These are phyloP conservation scores for Platichthys flesus DNA, from an alignment of 2,113 vertebrate genomes.

Conservation along the genomic window DNA sequence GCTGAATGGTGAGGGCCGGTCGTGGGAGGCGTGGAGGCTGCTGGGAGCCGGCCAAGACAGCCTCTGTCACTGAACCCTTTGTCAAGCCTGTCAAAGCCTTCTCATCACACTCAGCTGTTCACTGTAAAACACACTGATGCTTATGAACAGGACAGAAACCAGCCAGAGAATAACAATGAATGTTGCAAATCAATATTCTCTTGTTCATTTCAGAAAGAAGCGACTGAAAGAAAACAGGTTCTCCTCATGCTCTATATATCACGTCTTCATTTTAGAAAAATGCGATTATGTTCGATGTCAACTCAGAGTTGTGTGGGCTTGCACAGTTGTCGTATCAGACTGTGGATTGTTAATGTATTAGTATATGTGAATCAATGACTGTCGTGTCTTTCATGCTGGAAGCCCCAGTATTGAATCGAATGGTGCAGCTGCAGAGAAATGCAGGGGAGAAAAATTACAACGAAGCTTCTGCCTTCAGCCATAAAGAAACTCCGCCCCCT, in stretches of 20 bases:
- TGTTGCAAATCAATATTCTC: constrained; percentile 62
- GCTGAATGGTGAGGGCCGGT: constrained; percentile 59
- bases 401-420: not conserved
- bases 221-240: constrained; percentile 18
- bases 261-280: constrained; percentile 1
- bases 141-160: constrained; percentile 67
- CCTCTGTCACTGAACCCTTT: constrained; percentile 72
- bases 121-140: constrained; percentile 75
- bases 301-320: not conserved
- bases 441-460: not conserved
- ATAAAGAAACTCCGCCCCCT: constrained; percentile 1
- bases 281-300: not conserved
- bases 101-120: constrained; percentile 79
- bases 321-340: not conserved
- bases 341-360: not conserved
- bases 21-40: constrained; percentile 54
- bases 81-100: constrained; percentile 78
- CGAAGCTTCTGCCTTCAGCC: constrained; percentile 17
- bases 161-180: constrained; percentile 55
- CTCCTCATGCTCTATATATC: constrained; percentile 52
- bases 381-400: not conserved
- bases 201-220: constrained; percentile 31
- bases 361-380: not conserved
- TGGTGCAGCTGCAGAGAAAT: constrained; percentile 2
- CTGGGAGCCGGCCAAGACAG: constrained; percentile 69